Evolutionary conservation across 2,888 invertebrate species (phyloP).

Genomic region (Operophtera brumata): DNA sequence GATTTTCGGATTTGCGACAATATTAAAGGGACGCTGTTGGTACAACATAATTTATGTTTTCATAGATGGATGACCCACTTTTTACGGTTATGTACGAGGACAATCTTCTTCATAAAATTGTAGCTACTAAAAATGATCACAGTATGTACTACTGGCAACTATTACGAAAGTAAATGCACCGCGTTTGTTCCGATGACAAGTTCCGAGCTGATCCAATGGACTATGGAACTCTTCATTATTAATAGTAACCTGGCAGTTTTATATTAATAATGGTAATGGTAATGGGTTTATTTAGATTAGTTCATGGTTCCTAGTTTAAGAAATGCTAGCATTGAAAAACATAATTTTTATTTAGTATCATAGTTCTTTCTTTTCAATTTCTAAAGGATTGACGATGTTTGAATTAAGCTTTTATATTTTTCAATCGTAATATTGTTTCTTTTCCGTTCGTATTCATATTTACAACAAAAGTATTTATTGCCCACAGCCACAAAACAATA

Average conservation of each 20-base stretch:
- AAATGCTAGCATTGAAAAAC: too few relatives aligned
- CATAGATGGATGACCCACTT: slow-evolving; percentile 1
- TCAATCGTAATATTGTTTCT: background rate
- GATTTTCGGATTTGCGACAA: slow-evolving; percentile 29
- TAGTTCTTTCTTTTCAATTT: background rate
- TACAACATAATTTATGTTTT: slow-evolving; percentile 3
- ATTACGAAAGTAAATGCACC: too few relatives aligned
- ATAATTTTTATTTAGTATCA: too few relatives aligned
- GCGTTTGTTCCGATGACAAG: too few relatives aligned
- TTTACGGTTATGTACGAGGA: background rate
- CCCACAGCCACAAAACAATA: slow-evolving; percentile 14
- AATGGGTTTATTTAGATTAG: too few relatives aligned
- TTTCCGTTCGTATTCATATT: background rate
- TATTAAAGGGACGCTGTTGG: slow-evolving; percentile 13
- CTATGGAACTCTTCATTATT: too few relatives aligned
- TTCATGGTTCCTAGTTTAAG: too few relatives aligned
- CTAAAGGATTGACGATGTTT: background rate
- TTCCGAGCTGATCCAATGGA: too few relatives aligned
- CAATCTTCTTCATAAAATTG: background rate
- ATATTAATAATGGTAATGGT: too few relatives aligned
- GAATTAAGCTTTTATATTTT: background rate
- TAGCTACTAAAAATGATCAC: too few relatives aligned
- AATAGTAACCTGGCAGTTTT: too few relatives aligned
- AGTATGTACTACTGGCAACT: too few relatives aligned
- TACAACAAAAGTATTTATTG: background rate